A percentile compares a stretch with the other conserved stretches of the same genome.
Evolutionary conservation across 2,888 invertebrate genomes (phyloP).

Genomic region (Hetaerina titia): DNA sequence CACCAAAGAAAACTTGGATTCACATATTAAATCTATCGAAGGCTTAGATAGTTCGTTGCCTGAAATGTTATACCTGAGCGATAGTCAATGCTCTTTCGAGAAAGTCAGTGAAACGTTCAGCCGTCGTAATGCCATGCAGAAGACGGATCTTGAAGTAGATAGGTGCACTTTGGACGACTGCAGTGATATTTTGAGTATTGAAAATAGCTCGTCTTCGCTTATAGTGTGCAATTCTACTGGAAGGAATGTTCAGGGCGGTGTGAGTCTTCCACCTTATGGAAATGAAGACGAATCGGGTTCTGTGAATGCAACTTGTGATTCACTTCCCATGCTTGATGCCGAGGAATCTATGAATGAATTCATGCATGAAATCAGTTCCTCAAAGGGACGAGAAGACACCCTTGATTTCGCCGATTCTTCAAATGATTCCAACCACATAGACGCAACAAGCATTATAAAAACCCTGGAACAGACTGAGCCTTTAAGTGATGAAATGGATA

Average conservation of each 20-base stretch:
- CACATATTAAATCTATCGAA: not conserved
- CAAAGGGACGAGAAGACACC: not conserved
- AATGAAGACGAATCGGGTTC: not conserved
- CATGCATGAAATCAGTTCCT: constrained; percentile 4
- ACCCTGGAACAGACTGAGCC: not conserved
- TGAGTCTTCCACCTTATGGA: not conserved
- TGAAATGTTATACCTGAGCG: constrained; percentile 6
- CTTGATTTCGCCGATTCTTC: not conserved
- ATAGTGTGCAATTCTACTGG: not conserved
- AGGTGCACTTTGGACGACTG: not conserved
- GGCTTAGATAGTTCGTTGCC: not conserved
- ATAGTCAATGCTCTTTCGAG: constrained; percentile 7
- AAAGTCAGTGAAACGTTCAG: not conserved
- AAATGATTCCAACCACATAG: constrained; percentile 3
- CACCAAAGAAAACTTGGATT: not conserved
- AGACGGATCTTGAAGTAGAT: constrained; percentile 28
- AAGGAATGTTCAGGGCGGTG: not conserved
- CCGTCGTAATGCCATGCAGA: not conserved
- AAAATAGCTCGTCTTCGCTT: constrained; percentile 7
- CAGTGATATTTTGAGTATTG: constrained; percentile 30
- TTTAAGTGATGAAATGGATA: not conserved
- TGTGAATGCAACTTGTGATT: constrained; percentile 18
- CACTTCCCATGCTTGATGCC: not conserved
- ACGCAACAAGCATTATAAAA: not conserved
- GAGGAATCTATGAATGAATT: constrained; percentile 48